Evolutionary conservation across 92 coral and sea anemone genomes (phyloP), one percentile per base, ranked within the genome.

Genomic region (Epizoanthus stellaris): DNA sequence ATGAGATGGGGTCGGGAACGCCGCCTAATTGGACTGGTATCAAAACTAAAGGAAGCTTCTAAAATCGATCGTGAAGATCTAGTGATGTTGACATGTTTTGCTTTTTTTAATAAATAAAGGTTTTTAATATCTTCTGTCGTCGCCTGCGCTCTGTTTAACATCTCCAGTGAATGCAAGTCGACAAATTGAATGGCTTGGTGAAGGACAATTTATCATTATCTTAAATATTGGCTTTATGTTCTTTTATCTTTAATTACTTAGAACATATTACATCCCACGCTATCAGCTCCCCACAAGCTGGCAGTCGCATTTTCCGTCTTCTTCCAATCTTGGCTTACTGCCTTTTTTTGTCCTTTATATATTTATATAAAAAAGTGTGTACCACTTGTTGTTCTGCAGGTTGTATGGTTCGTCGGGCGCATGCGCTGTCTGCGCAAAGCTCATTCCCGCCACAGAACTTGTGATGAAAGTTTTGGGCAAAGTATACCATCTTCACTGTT

Each of bases 391-490:
- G 56, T 40, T 38, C 80, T 58, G 36, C 82, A 96, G 99, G 91
- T 85, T 96, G 59, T 96, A 96, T 87, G 99, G 99, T 60, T 95
- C 95, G 8, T 92, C 96, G 5, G 99, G 99, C 61, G 99, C 99
- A 94, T 96, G 99, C 95, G 99, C 99, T 2, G 99, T 91, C 4
- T 96, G 99, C 61, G 94, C 98, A 47, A 95, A 96, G 70, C 91
- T 88, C 25, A 96, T 96, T 77, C 99, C 99, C 77, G 96, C 99
- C 70, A 95, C 98, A 5, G 99, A 96, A 90, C 92, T 96, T 49
- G 99, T 96, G 36, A 96, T 96, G 99, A 96, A 96, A 75, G 98
- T 96, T 47, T 86, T 93, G 88, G 99, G 98, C 56, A 96, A 96
- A 89, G 99, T 95, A 56, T 96, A 96, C 30, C 99, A 96, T 83